A percentile compares a stretch with the other conserved stretches of the same genome.
Evolutionary conservation across 2,113 vertebrate genomes (phyloP).

Genomic region (Corythornis madagascariensis): DNA sequence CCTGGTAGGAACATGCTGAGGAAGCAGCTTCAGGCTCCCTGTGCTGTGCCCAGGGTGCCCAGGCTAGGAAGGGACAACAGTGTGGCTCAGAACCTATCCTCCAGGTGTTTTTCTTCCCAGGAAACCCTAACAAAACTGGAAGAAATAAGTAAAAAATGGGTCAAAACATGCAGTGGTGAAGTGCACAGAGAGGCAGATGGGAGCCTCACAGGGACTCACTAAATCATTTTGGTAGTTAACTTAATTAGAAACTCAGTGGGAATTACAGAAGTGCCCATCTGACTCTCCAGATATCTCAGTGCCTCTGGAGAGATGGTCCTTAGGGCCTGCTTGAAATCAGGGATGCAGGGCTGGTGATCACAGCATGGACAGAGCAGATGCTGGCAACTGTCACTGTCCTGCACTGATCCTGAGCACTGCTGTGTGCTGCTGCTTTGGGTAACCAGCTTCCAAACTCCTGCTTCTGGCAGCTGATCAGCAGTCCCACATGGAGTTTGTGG

Average conservation of each 20-base stretch:
- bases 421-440: neutral
- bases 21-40: neutral
- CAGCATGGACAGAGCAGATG: neutral
- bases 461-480: neutral
- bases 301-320: neutral
- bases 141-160: neutral
- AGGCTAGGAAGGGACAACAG: fast-evolving
- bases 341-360: neutral
- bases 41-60: neutral
- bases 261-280: neutral
- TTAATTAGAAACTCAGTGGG: neutral
- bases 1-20: constrained; percentile 14
- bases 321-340: neutral
- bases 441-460: neutral
- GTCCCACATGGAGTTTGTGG: fast-evolving
- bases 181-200: neutral
- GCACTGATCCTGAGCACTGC: neutral
- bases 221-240: neutral
- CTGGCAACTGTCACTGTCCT: fast-evolving
- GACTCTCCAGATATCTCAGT: neutral
- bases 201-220: neutral
- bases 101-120: neutral
- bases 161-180: neutral
- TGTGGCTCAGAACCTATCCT: neutral
- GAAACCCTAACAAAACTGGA: neutral